These are phyloP conservation scores for Ophioninae sp. DNA, from an alignment of 2,888 invertebrate species.

Conservation along the genomic window DNA sequence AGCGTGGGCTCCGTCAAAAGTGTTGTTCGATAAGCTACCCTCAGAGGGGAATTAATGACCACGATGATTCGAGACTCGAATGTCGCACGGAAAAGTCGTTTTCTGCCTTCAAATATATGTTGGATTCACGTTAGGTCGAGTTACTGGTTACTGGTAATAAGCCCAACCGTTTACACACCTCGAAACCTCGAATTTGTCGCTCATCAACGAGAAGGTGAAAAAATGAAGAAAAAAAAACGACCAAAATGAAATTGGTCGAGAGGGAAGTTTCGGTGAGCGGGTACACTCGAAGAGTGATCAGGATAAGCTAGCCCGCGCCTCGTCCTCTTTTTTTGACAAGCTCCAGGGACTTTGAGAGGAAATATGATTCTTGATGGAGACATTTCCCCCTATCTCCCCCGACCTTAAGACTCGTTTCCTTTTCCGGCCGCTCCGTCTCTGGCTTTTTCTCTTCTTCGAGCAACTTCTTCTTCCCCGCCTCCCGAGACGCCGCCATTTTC, in stretches of 20 bases:
- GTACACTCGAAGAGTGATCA: constrained; percentile 59
- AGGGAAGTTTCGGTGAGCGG: constrained; percentile 48
- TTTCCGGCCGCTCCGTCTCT: constrained; percentile 53
- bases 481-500: not conserved
- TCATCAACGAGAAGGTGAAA: too few species aligned
- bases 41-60: too few species aligned
- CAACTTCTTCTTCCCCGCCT: constrained; percentile 4
- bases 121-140: too few species aligned
- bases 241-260: constrained; percentile 58
- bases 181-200: too few species aligned
- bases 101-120: too few species aligned
- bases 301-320: constrained; percentile 60
- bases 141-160: too few species aligned
- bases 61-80: too few species aligned
- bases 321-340: constrained; percentile 40
- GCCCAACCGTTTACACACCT: too few species aligned
- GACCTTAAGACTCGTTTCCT: constrained; percentile 55
- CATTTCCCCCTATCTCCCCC: constrained; percentile 67
- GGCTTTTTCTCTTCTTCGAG: constrained; percentile 6
- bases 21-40: too few species aligned
- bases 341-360: constrained; percentile 61
- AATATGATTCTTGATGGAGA: constrained; percentile 73
- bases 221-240: constrained; percentile 43
- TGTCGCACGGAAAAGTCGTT: too few species aligned
- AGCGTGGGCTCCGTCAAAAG: too few species aligned